Percentiles rank a stretch among this genome's conserved stretches.
phyloP scores from a whole-genome alignment of 2,113 vertebrate species.

The Etheostoma spectabile region DNA sequence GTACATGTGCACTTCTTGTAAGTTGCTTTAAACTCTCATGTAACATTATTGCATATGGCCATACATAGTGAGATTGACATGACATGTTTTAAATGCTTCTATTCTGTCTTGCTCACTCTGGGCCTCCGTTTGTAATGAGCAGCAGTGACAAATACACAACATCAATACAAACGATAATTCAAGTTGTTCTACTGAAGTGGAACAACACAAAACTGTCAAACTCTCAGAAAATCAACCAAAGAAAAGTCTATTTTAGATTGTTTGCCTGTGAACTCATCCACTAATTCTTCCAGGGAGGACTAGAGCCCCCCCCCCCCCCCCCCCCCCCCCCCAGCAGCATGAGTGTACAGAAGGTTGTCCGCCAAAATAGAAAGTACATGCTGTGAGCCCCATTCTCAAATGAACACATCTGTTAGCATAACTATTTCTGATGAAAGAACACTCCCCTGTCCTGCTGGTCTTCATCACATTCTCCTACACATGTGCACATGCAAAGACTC shows the following conservation, averaged over 20 bases:
- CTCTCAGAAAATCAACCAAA: neutral
- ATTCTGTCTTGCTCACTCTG: no score
- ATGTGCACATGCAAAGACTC: conserved; percentile 9
- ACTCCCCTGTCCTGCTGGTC: conserved; percentile 38
- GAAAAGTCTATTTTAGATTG: neutral
- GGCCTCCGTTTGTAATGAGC: no score
- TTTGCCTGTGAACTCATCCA: conserved; percentile 31
- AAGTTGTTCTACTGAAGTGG: neutral
- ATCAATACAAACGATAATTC: neutral
- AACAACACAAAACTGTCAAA: neutral
- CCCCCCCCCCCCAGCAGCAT: conserved; percentile 8
- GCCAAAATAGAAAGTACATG: conserved; percentile 66
- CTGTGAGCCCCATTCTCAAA: conserved; percentile 48
- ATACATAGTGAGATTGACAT: no score
- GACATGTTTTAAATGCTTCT: neutral
- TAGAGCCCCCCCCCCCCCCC: neutral
- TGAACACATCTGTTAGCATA: conserved; percentile 59
- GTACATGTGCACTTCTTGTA: neutral
- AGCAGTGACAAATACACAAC: no score
- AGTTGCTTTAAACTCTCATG: neutral
- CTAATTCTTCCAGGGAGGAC: neutral
- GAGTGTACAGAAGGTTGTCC: conserved; percentile 6
- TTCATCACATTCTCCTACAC: conserved; percentile 23
- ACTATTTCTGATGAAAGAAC: conserved; percentile 40
- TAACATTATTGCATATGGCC: neutral